Conservation (phyloP, 2,113 vertebrate genomes). For the Phrynosoma platyrhinos region DNA sequence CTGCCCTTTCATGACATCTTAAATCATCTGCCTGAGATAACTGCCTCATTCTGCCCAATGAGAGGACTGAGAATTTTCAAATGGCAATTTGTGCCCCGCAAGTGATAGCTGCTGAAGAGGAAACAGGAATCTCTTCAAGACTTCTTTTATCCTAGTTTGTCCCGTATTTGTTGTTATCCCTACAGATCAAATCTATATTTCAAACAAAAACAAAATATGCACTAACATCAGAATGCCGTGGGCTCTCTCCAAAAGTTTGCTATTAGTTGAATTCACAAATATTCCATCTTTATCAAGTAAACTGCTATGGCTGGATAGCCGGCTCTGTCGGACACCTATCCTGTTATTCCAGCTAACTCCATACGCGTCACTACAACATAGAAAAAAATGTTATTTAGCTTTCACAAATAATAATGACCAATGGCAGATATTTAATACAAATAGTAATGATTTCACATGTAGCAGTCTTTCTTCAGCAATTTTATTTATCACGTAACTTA, state of each 20-base stretch:
- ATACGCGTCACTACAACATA: slow-evolving; percentile 77
- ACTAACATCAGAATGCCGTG: slow-evolving; percentile 98
- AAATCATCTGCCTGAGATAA: not conserved
- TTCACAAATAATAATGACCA: not conserved
- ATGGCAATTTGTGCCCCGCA: not conserved
- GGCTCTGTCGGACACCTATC: slow-evolving; percentile 78
- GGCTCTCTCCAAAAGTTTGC: slow-evolving; percentile 95
- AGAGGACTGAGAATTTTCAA: not conserved
- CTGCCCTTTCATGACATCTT: not conserved
- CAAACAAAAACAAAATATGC: not conserved
- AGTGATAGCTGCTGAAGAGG: not conserved
- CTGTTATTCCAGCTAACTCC: slow-evolving; percentile 86
- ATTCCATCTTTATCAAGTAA: slow-evolving; percentile 91
- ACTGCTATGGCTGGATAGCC: slow-evolving; percentile 75
- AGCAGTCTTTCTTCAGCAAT: not conserved
- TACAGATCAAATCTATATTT: not conserved
- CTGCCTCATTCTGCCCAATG: not conserved
- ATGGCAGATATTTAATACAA: fast-evolving
- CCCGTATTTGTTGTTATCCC: not conserved
- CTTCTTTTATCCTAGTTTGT: not conserved
- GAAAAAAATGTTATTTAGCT: not conserved
- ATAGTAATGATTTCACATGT: fast-evolving
- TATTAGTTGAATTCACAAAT: slow-evolving; percentile 90
- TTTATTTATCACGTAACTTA: fast-evolving
- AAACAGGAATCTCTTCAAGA: not conserved